Evolutionary conservation across 2,113 vertebrate species (phyloP).

Genomic region (Sialia sialis): DNA sequence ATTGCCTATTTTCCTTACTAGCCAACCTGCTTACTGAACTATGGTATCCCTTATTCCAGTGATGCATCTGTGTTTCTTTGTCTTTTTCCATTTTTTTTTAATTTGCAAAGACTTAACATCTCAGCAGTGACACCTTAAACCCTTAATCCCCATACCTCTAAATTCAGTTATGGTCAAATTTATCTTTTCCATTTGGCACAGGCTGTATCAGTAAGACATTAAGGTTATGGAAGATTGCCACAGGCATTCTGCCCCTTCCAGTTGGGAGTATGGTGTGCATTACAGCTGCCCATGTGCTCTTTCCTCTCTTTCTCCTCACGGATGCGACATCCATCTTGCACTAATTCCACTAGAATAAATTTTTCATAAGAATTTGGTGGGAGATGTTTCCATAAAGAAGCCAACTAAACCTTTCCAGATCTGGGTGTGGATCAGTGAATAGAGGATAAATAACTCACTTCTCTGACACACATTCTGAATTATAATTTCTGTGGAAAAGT

Average conservation of each 20-base stretch:
- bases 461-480: not conserved
- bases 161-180: not conserved
- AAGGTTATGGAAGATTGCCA: not conserved
- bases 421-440: fast-evolving
- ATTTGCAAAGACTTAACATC: not conserved
- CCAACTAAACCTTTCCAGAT: not conserved
- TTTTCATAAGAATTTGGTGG: not conserved
- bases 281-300: not conserved
- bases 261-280: fast-evolving
- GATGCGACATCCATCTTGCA: fast-evolving
- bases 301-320: not conserved
- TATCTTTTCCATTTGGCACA: not conserved
- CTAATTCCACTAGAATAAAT: not conserved
- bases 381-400: not conserved
- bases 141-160: not conserved
- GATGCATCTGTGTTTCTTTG: not conserved
- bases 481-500: not conserved
- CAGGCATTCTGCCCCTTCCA: not conserved
- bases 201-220: not conserved
- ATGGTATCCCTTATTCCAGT: not conserved
- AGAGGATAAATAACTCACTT: not conserved
- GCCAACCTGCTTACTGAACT: not conserved
- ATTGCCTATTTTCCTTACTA: not conserved
- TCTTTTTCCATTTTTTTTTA: too few species aligned
- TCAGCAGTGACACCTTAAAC: not conserved